Percentiles rank a stretch among this genome's conserved stretches.
Evolutionary conservation across 1,140 invertebrate species (phyloP).

Genomic region (Papilio helenus): DNA sequence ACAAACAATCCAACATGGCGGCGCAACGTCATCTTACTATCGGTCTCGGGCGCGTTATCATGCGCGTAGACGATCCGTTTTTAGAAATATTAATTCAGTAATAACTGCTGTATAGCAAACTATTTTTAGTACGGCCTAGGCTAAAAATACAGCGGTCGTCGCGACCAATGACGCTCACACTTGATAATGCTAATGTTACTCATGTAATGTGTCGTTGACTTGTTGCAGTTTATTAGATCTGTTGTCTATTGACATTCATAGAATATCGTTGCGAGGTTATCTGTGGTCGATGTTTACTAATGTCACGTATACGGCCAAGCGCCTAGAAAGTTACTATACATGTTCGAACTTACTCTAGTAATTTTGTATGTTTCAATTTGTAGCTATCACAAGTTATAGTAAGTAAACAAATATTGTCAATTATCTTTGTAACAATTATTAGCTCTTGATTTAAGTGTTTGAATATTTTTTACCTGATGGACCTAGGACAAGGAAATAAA

Average conservation of each 20-base stretch:
- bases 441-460: neutral
- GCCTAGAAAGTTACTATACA: conserved; percentile 19
- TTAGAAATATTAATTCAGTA: conserved; percentile 83
- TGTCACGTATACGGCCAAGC: conserved; percentile 20
- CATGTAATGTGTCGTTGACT: conserved; percentile 78
- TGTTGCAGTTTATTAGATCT: conserved; percentile 70
- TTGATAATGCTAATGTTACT: conserved; percentile 80
- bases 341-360: neutral
- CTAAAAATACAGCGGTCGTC: conserved; percentile 77
- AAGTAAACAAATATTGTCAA: neutral
- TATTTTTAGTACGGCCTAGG: conserved; percentile 81
- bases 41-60: conserved; percentile 76
- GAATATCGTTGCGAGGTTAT: conserved; percentile 67
- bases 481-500: conserved; percentile 6
- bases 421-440: neutral
- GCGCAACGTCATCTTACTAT: conserved; percentile 72
- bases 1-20: conserved; percentile 68
- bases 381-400: neutral
- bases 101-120: conserved; percentile 75
- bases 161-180: conserved; percentile 71
- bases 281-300: conserved; percentile 56
- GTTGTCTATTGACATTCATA: conserved; percentile 63
- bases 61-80: conserved; percentile 79
- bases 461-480: neutral
- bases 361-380: neutral